A percentile compares a stretch with the other conserved stretches of the same genome.
Evolutionary conservation across 2,888 invertebrate species (phyloP).

Genomic region (Pterostichus niger): DNA sequence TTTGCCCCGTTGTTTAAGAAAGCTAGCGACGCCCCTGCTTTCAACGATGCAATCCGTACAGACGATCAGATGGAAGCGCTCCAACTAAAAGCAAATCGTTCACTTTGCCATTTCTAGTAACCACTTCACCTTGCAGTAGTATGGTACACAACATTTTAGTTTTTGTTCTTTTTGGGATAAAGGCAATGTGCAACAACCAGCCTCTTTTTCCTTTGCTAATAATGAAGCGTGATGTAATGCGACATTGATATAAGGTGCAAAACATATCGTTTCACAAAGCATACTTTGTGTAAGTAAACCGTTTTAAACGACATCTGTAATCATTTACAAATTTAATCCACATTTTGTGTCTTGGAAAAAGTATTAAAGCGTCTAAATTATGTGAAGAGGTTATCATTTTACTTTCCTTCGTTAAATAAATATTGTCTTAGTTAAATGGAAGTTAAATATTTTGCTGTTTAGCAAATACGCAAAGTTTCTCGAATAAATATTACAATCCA

Average conservation of each 20-base stretch:
- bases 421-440: constrained; percentile 38
- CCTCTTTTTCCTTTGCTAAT: constrained; percentile 27
- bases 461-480: constrained; percentile 2
- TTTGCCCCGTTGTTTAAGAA: too few species aligned
- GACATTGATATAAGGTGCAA: background rate
- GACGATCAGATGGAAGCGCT: constrained; percentile 40
- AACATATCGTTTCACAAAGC: constrained; percentile 21
- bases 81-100: constrained; percentile 51
- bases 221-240: constrained; percentile 43
- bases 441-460: constrained; percentile 26
- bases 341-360: constrained; percentile 8
- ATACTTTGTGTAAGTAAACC: background rate
- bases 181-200: background rate
- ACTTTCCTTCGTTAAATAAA: background rate
- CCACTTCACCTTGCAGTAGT: constrained; percentile 12
- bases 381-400: constrained; percentile 23
- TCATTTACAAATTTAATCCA: constrained; percentile 14
- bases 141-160: constrained; percentile 5
- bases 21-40: too few species aligned
- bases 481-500: constrained; percentile 38
- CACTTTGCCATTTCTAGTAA: constrained; percentile 29
- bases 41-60: constrained; percentile 22
- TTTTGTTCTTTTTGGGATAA: background rate
- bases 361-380: background rate
- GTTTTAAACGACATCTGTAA: constrained; percentile 30